A percentile compares a stretch with the other conserved stretches of the same genome.
Conservation (phyloP, 1,140 invertebrate species). For the Panagrolaimus sp. region DNA sequence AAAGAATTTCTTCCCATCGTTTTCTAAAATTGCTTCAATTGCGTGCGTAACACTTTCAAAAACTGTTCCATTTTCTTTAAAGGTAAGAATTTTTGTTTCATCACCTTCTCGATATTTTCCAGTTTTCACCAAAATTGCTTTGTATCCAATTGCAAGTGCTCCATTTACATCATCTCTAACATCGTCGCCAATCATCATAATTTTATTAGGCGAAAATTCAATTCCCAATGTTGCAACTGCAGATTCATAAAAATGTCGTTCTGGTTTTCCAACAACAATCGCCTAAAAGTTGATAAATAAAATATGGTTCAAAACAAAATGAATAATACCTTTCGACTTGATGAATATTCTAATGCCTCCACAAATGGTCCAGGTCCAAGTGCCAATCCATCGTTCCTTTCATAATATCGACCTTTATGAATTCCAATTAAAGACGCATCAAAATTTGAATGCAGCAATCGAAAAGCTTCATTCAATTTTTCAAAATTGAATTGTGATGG, state of each 20-base stretch:
- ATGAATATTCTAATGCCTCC: conserved; percentile 68
- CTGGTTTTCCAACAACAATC: conserved; percentile 76
- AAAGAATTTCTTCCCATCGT: neutral
- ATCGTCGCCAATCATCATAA: conserved; percentile 86
- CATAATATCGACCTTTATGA: conserved; percentile 72
- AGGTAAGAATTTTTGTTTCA: neutral
- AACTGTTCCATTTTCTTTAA: neutral
- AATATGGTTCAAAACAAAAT: conserved; percentile 7
- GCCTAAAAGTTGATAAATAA: conserved; percentile 65
- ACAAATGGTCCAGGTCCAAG: conserved; percentile 80
- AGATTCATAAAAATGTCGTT: conserved; percentile 69
- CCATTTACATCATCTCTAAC: conserved; percentile 74
- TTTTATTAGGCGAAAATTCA: conserved; percentile 61
- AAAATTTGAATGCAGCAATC: conserved; percentile 65
- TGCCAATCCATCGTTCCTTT: conserved; percentile 69
- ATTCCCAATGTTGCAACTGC: conserved; percentile 65
- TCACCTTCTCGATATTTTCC: conserved; percentile 74
- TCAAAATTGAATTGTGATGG: conserved; percentile 74
- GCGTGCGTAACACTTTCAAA: neutral
- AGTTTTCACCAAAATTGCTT: conserved; percentile 74
- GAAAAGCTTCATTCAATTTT: conserved; percentile 73
- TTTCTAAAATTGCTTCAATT: neutral
- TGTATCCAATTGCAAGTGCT: conserved; percentile 70
- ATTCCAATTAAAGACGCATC: conserved; percentile 75
- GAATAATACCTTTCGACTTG: conserved; percentile 46